Evolutionary conservation across 2,113 vertebrate species (phyloP).

Genomic region (Pyxicephalus adspersus): DNA sequence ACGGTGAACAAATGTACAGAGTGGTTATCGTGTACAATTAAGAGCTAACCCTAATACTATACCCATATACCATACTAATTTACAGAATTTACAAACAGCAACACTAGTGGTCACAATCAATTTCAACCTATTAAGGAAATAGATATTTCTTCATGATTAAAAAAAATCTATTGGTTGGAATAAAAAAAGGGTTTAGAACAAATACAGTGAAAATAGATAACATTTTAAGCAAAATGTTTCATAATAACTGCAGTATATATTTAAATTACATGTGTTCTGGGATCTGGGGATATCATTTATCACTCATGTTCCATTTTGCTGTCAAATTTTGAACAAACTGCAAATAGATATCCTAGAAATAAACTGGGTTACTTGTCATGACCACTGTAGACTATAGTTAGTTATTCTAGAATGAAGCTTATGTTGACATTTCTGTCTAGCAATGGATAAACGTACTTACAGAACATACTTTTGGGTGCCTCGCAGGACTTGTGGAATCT

Average conservation of each 20-base stretch:
- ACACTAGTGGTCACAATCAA: too few species aligned
- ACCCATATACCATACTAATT: too few species aligned
- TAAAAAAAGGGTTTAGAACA: not conserved
- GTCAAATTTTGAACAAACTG: slow-evolving; percentile 28
- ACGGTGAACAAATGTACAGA: too few species aligned
- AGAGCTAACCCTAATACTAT: too few species aligned
- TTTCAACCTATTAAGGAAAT: too few species aligned
- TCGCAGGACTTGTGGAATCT: slow-evolving; percentile 33
- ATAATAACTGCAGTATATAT: slow-evolving; percentile 8
- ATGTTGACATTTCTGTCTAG: slow-evolving; percentile 46
- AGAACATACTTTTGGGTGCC: slow-evolving; percentile 31
- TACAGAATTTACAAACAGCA: too few species aligned
- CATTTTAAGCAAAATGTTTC: not conserved
- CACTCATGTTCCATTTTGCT: slow-evolving; percentile 14
- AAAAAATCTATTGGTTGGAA: too few species aligned
- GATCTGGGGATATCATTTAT: slow-evolving; percentile 44
- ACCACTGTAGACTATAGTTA: slow-evolving; percentile 23
- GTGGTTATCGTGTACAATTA: too few species aligned
- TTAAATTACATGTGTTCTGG: slow-evolving; percentile 19
- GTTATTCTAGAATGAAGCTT: slow-evolving; percentile 31
- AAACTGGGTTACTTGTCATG: slow-evolving; percentile 45
- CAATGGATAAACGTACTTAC: slow-evolving; percentile 29
- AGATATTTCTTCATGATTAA: too few species aligned
- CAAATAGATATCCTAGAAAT: slow-evolving; percentile 31
- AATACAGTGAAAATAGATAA: not conserved